Percentiles rank a stretch among this genome's conserved stretches.
Evolutionary conservation across 64 coral and sea anemone species (phyloP).

Genomic region (Dendronephthya gigantea): DNA sequence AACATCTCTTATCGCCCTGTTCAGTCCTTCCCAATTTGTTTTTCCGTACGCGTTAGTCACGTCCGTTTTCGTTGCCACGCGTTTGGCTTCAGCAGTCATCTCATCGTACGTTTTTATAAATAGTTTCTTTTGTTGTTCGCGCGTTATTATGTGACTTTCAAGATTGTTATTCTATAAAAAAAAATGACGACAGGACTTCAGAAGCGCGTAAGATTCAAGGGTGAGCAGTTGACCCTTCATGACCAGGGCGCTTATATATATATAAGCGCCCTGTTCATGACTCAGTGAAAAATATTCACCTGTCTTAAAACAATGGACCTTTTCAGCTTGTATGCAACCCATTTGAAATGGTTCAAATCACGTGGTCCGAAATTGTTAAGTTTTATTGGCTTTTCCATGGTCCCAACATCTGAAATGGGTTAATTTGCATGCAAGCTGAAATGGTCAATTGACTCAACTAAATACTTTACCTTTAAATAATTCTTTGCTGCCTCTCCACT

Average conservation of each 20-base stretch:
- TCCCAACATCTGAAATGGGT: no score
- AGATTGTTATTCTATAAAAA: slow-evolving; percentile 8
- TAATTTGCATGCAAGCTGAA: no score
- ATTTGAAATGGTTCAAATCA: neutral
- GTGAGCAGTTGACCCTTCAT: no score
- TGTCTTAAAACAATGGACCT: no score
- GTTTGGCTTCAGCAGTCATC: slow-evolving; percentile 15
- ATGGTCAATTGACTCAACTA: neutral
- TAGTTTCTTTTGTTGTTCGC: slow-evolving; percentile 18
- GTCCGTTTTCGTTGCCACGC: neutral
- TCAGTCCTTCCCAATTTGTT: slow-evolving; percentile 20
- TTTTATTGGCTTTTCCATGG: no score
- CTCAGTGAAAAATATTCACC: no score
- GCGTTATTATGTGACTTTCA: neutral
- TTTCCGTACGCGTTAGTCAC: neutral
- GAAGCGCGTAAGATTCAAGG: neutral
- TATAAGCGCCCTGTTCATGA: no score
- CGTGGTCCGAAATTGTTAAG: no score
- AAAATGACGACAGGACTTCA: neutral
- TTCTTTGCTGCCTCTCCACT: neutral
- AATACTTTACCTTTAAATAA: neutral
- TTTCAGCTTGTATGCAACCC: neutral
- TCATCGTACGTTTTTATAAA: slow-evolving; percentile 3
- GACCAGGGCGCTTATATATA: no score
- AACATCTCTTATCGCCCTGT: slow-evolving; percentile 14